Evolutionary conservation across 2,113 vertebrate genomes (phyloP).

Genomic region (Pampusana beccarii): DNA sequence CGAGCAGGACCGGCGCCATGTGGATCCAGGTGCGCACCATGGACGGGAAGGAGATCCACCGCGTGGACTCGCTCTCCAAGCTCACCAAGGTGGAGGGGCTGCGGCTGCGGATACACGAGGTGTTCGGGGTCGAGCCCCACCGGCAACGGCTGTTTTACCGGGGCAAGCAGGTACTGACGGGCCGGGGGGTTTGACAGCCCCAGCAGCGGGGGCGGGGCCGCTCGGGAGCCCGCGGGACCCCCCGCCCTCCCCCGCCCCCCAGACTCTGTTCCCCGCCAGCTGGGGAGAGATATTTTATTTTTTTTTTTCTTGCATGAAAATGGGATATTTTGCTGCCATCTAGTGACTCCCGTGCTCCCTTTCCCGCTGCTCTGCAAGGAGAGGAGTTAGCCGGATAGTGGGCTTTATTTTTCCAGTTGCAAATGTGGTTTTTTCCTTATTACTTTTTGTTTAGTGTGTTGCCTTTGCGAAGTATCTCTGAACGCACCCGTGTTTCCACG

Average conservation of each 20-base stretch:
- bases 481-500: fast-evolving
- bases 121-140: constrained; percentile 85
- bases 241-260: too few species aligned
- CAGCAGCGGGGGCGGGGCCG: neutral
- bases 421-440: too few species aligned
- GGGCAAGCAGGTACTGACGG: constrained; percentile 87
- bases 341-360: neutral
- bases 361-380: neutral
- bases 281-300: neutral
- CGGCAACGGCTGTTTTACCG: constrained; percentile 93
- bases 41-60: constrained; percentile 91
- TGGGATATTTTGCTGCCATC: constrained; percentile 16
- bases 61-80: constrained; percentile 91
- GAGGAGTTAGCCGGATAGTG: fast-evolving
- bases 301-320: neutral
- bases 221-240: neutral
- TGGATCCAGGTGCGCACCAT: constrained; percentile 99
- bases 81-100: constrained; percentile 94
- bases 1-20: constrained; percentile 81
- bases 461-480: neutral
- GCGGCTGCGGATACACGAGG: constrained; percentile 83
- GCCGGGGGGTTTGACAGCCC: neutral
- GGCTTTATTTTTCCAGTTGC: neutral
- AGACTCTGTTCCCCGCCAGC: neutral
- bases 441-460: fast-evolving